Conservation (phyloP, 2,888 invertebrate species). For the Drosophila dives region DNA sequence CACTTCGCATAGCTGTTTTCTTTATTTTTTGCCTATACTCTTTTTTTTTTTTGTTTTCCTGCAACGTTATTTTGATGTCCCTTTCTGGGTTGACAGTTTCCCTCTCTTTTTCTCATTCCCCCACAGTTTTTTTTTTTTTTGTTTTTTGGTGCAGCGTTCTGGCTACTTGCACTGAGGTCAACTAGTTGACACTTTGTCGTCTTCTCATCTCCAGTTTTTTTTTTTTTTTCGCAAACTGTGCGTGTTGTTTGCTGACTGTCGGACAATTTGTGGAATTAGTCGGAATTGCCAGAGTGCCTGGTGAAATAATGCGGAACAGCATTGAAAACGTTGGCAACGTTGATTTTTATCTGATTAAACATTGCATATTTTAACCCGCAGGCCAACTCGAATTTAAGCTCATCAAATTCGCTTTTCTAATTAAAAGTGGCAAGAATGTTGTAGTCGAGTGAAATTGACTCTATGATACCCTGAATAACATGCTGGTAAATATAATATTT, state of each 20-base stretch:
- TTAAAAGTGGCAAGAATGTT: not conserved
- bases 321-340: conserved; percentile 35
- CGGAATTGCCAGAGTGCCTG: conserved; percentile 21
- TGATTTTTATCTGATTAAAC: conserved; percentile 68
- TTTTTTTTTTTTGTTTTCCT: conserved; percentile 6
- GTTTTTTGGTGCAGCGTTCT: conserved; percentile 30
- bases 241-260: conserved; percentile 24
- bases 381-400: not conserved
- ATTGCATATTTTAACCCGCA: conserved; percentile 2
- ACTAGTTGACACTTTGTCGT: conserved; percentile 69
- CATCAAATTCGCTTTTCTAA: not conserved
- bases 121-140: conserved; percentile 7
- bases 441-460: not conserved
- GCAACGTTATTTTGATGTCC: conserved; percentile 68
- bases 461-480: not conserved
- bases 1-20: conserved; percentile 8
- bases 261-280: conserved; percentile 39
- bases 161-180: conserved; percentile 70
- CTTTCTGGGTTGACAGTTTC: conserved; percentile 41
- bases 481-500: not conserved
- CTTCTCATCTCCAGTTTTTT: conserved; percentile 1
- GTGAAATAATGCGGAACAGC: conserved; percentile 54
- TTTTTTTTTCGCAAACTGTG: conserved; percentile 30
- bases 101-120: conserved; percentile 4
- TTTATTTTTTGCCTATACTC: not conserved